Evolutionary conservation across 2,113 vertebrate species (phyloP), one percentile per base, ranked within the genome.

Genomic region (Acanthochromis polyacanthus): DNA sequence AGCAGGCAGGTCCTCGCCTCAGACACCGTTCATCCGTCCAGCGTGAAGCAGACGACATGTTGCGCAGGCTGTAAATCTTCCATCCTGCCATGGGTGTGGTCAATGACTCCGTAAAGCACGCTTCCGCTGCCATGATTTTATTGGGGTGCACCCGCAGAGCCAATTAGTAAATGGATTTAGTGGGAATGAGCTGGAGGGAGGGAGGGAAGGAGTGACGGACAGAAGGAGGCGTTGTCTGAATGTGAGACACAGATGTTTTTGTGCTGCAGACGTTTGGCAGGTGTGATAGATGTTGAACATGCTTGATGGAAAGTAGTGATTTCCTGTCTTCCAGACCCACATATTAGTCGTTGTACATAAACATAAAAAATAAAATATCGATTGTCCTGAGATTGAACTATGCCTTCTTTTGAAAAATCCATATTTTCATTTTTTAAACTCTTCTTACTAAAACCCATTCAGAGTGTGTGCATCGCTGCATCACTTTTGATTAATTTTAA

Each of bases 111-210:
- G 46, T 1, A 58, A 82, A 40, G 82, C 84, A 40, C 78, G 51
- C 59, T 48, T 65, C 43, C 40, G 5, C 45, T 65, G 71, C 53
- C 70, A 20, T 56, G 69, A 61, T 82, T 77, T 86, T 67, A 74
- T 72, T 50, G 57, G 57, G 55, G 65, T 65, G 75, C 75, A 77
- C 88, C 84, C 40, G 48, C 67, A 81, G 80, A 92, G 71, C 88
- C 87, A 92, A 93, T 93, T 90, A 92, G 72, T 59, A 90, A 93
- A 94, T 93, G 92, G 93, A 80, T 87, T 58, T 64, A 75, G 58
- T 60, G 56, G 52, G 23, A 82, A 74, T 67, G 51, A 80, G 52
- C 52, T 4, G 19, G 28, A 73, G 61, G 25, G 68, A 73, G 61
- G 25, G 68, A 65, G 57, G 36, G 36, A 53, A 16, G 32, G 43